Base-by-base conservation (phyloP, 92 coral and sea anemone species). In the Siderastrea siderea region DNA sequence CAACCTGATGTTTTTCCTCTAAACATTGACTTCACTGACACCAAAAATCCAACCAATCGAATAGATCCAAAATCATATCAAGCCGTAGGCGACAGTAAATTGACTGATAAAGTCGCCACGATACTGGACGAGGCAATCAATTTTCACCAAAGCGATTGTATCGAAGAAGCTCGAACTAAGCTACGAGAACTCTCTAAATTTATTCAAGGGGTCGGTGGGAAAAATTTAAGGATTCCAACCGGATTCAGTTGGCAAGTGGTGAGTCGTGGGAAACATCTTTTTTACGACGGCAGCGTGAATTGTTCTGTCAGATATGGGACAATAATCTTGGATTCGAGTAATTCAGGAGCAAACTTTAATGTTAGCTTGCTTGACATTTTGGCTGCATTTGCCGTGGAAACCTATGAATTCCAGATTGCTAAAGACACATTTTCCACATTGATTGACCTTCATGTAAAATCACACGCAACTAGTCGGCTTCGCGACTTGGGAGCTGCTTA, bases 231-330 rank as follows among this genome's bases (percentile, higher is more conserved):
- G 26, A 17, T 1, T 62, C 80, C 72, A 9, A 71, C 79, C 3
- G 61, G 17, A 6, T 14, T 48, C 43, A 68, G 38, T 8, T 50
- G 51, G 87, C 14, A 49, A 17, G 63, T 83, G 5, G 65, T 83
- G 1, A 9, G 14, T 0, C 73, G 73, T 19, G 87, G 71, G 6
- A 26, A 50, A 57, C 46, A 60, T 0, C 5, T 49, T 0, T 83
- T 70, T 48, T 74, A 60, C 0, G 64, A 72, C 5, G 53, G 17
- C 3, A 2, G 26, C 72, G 80, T 71, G 0, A 61, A 59, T 26
- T 83, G 79, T 15, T 83, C 87, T 3, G 52, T 83, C 0, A 71
- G 48, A 61, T 80, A 83, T 14, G 87, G 87, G 5, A 83, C 57
- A 1, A 9, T 83, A 17, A 7, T 73, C 19, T 49, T 83, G 62